Evolutionary conservation across 2,888 invertebrate genomes (phyloP).

Genomic region (Uropetala carovei): DNA sequence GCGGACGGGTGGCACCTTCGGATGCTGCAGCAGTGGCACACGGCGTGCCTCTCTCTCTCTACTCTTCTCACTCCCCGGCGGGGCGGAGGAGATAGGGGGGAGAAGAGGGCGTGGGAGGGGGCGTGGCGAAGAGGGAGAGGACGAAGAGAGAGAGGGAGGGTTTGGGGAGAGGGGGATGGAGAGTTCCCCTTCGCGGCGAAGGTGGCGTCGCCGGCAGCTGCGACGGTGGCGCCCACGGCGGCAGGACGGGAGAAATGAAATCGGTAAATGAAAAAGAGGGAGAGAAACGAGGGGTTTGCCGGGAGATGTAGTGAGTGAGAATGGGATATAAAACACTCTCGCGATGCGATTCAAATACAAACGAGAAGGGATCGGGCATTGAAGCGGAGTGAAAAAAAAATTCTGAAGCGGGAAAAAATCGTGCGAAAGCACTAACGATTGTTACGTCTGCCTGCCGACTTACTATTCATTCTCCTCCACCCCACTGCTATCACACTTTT

Average conservation of each 20-base stretch:
- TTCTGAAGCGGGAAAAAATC: background rate
- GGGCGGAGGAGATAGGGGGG: background rate
- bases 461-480: background rate
- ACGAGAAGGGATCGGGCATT: constrained; percentile 28
- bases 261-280: constrained; percentile 59
- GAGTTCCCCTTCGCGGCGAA: constrained; percentile 32
- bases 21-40: constrained; percentile 58
- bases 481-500: background rate
- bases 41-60: constrained; percentile 32
- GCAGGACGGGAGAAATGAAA: constrained; percentile 56
- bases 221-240: constrained; percentile 58
- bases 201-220: constrained; percentile 33
- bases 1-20: background rate
- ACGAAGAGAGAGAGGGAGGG: background rate
- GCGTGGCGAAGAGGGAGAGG: background rate
- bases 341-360: constrained; percentile 61
- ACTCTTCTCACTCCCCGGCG: background rate
- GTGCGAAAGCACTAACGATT: background rate
- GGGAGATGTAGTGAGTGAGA: constrained; percentile 36
- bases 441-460: background rate
- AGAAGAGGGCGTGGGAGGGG: background rate
- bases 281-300: background rate
- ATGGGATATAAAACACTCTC: constrained; percentile 57
- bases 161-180: background rate
- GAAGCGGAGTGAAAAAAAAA: background rate